Evolutionary conservation across 1,140 invertebrate genomes (phyloP).

Genomic region (Pseudoatta argentina): DNA sequence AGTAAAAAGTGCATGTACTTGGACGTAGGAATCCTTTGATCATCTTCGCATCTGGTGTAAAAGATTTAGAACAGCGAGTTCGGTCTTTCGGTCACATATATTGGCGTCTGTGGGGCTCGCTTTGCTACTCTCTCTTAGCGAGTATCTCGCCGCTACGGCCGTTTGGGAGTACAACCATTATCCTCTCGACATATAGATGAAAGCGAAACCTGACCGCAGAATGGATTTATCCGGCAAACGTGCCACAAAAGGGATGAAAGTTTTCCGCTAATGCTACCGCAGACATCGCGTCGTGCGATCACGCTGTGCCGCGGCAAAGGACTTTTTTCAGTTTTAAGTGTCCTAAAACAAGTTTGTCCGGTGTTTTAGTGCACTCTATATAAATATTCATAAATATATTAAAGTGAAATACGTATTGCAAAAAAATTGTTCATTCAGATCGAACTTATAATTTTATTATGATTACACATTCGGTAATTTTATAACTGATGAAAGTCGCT

Average conservation of each 20-base stretch:
- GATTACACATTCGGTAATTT: neutral
- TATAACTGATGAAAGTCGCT: neutral
- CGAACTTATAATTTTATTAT: neutral
- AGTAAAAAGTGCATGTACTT: constrained; percentile 54
- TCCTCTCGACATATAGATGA: constrained; percentile 83
- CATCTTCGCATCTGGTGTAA: constrained; percentile 75
- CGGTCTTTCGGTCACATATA: constrained; percentile 39
- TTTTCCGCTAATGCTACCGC: constrained; percentile 76
- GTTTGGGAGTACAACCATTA: constrained; percentile 84
- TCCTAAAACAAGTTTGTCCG: neutral
- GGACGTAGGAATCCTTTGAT: constrained; percentile 72
- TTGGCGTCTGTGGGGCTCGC: constrained; percentile 33
- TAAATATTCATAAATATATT: constrained; percentile 2
- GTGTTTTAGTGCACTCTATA: neutral
- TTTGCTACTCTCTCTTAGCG: constrained; percentile 49
- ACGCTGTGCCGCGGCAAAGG: constrained; percentile 35
- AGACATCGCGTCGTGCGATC: constrained; percentile 54
- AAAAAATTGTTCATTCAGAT: neutral
- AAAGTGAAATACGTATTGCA: neutral
- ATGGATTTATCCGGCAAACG: constrained; percentile 81
- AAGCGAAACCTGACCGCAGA: constrained; percentile 84
- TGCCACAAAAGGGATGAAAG: constrained; percentile 77
- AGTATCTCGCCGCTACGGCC: constrained; percentile 55
- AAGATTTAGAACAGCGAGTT: constrained; percentile 60
- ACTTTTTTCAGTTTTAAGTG: constrained; percentile 60